Conservation (phyloP, 1,140 invertebrate genomes). For the Gerris buenoi region DNA sequence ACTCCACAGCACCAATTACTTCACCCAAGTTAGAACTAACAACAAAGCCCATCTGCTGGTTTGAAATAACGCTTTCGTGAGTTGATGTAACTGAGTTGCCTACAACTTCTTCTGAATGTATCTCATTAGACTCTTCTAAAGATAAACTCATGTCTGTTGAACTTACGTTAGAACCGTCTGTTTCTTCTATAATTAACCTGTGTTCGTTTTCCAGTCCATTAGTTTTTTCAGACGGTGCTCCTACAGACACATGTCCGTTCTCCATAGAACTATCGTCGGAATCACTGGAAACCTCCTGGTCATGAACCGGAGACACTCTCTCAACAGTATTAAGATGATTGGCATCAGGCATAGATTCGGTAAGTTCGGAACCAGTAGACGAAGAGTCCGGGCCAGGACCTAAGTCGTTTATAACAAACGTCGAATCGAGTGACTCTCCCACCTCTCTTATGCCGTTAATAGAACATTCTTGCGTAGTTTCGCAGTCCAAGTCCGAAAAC, state of each 20-base stretch:
- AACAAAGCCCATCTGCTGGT: neutral
- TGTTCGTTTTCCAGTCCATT: neutral
- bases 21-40: neutral
- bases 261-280: neutral
- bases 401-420: conserved; percentile 12
- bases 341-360: neutral
- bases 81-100: neutral
- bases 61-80: neutral
- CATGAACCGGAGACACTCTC: neutral
- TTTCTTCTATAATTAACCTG: neutral
- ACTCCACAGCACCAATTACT: neutral
- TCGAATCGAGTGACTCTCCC: conserved; percentile 14
- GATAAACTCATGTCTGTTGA: neutral
- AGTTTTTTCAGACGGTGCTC: neutral
- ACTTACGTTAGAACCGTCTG: neutral
- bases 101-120: neutral
- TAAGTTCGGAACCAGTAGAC: neutral
- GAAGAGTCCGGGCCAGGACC: conserved; percentile 5
- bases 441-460: conserved; percentile 17
- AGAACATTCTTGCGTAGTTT: conserved; percentile 11
- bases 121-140: neutral
- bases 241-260: neutral
- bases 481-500: conserved; percentile 9
- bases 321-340: neutral
- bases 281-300: neutral